These are phyloP conservation scores for Catharus minimus DNA, from an alignment of 2,113 vertebrate genomes.

Conservation along the genomic window DNA sequence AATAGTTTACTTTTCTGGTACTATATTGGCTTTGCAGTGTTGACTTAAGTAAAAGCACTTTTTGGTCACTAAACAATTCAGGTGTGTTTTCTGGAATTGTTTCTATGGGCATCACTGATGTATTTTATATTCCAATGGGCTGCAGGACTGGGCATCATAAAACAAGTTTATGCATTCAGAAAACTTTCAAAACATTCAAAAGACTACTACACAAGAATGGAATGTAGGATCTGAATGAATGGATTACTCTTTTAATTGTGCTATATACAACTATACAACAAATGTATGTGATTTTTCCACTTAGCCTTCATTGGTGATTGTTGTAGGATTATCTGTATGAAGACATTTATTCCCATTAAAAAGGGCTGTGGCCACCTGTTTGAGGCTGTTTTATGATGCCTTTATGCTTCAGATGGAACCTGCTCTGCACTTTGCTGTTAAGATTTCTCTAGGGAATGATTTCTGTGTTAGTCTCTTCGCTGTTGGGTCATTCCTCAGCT, in stretches of 20 bases:
- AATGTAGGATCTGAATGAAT: background rate
- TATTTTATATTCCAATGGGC: background rate
- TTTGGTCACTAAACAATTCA: background rate
- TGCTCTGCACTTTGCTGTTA: background rate
- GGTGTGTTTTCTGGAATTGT: background rate
- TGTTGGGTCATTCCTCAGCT: background rate
- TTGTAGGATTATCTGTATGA: background rate
- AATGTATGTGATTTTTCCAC: background rate
- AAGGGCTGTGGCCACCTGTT: background rate
- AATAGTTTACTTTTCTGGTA: slow-evolving; percentile 15
- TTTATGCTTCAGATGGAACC: background rate
- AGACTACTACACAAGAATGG: background rate
- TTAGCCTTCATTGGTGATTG: background rate
- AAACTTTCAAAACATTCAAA: background rate
- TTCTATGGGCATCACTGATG: background rate
- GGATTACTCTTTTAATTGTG: background rate
- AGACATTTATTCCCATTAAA: background rate
- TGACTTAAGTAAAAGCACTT: slow-evolving; percentile 31
- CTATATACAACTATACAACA: background rate
- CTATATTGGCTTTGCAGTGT: background rate
- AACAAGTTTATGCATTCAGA: background rate
- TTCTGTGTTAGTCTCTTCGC: background rate
- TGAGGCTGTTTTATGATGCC: background rate
- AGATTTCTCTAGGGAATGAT: background rate
- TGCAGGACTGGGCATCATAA: background rate